Percentiles rank a stretch among this genome's conserved stretches.
These are phyloP conservation scores for Protobothrops mucrosquamatus DNA, from an alignment of 2,113 vertebrate species.

Conservation along the genomic window DNA sequence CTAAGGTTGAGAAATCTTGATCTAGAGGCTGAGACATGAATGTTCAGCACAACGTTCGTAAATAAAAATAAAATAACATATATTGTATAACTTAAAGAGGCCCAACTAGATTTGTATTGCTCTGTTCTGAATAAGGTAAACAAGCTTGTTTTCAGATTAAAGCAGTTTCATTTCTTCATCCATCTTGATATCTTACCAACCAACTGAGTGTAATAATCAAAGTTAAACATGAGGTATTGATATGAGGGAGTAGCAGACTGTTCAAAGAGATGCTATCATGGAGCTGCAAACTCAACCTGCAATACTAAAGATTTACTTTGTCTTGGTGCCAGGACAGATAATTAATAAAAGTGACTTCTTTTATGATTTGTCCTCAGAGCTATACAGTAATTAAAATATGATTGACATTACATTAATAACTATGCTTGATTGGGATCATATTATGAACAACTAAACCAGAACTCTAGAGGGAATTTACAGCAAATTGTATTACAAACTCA, in stretches of 20 bases:
- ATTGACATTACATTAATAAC: neutral
- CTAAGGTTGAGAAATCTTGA: neutral
- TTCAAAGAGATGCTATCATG: neutral
- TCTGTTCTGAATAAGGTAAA: neutral
- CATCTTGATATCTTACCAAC: neutral
- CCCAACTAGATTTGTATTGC: neutral
- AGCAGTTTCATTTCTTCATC: neutral
- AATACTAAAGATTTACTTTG: neutral
- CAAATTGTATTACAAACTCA: neutral
- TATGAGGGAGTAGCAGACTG: neutral
- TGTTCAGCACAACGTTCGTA: neutral
- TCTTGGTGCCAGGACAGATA: constrained; percentile 58
- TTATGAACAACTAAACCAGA: neutral
- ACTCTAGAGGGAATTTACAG: neutral
- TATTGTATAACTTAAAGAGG: neutral
- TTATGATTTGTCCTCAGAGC: neutral
- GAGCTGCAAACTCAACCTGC: neutral
- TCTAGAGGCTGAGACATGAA: neutral
- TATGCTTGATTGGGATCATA: neutral
- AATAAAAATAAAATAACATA: neutral
- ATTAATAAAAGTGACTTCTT: neutral
- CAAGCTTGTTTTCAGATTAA: neutral
- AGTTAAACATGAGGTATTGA: neutral
- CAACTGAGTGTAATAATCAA: neutral
- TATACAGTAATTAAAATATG: neutral